Conservation (phyloP, 1,140 invertebrate species). For the Pantala flavescens region DNA sequence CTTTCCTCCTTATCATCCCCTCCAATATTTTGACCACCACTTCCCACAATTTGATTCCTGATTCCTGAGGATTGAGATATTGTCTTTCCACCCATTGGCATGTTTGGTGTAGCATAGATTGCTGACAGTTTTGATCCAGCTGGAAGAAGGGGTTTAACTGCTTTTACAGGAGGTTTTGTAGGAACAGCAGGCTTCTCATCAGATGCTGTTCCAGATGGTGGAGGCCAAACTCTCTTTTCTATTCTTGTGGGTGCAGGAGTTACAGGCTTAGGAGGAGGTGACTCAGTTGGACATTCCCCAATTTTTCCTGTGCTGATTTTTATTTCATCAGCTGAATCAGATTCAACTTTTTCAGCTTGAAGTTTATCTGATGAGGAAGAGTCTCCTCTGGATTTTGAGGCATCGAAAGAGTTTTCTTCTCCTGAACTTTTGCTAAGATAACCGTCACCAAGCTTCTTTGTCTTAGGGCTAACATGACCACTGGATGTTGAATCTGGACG, state of each 20-base stretch:
- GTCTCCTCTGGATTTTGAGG: not conserved
- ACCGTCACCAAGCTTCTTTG: slow-evolving; percentile 22
- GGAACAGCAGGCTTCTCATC: slow-evolving; percentile 62
- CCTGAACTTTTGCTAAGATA: slow-evolving; percentile 18
- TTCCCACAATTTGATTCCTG: slow-evolving; percentile 36
- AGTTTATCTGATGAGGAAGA: not conserved
- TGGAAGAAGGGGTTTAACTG: slow-evolving; percentile 39
- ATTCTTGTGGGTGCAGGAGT: not conserved
- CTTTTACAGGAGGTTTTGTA: slow-evolving; percentile 49
- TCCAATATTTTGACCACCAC: slow-evolving; percentile 30
- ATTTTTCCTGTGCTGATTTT: slow-evolving; percentile 19
- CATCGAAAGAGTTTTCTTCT: not conserved
- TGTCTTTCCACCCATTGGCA: slow-evolving; percentile 26
- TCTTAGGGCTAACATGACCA: slow-evolving; percentile 21
- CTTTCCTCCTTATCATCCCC: slow-evolving; percentile 11
- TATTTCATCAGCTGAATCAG: slow-evolving; percentile 30
- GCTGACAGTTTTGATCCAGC: slow-evolving; percentile 33
- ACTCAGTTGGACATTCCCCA: slow-evolving; percentile 25
- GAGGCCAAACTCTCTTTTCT: slow-evolving; percentile 43
- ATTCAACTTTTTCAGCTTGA: slow-evolving; percentile 13
- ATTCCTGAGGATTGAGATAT: not conserved
- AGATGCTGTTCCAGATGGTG: slow-evolving; percentile 28
- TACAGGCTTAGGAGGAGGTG: not conserved
- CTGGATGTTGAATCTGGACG: slow-evolving; percentile 14
- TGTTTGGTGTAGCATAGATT: slow-evolving; percentile 54